phyloP scores from a whole-genome alignment of 2,113 vertebrate genomes.

The Mugil cephalus region DNA sequence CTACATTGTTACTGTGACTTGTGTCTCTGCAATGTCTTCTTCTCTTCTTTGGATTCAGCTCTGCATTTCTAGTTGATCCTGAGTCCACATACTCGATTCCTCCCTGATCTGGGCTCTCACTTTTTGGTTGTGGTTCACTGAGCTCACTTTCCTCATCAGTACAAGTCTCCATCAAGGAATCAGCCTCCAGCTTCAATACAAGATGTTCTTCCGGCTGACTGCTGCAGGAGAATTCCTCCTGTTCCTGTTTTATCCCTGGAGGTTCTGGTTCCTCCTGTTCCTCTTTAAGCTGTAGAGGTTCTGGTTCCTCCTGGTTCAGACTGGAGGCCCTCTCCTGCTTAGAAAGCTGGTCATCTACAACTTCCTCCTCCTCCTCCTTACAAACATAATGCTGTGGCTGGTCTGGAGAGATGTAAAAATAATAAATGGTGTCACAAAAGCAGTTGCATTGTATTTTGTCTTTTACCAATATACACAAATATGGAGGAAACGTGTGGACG shows the following conservation, averaged over 20 bases:
- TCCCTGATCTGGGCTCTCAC: background rate
- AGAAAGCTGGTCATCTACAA: background rate
- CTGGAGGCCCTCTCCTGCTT: background rate
- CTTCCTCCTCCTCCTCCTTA: background rate
- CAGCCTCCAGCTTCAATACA: constrained; percentile 22
- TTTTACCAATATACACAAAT: too few species aligned
- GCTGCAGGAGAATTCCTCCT: too few species aligned
- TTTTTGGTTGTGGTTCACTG: constrained; percentile 10
- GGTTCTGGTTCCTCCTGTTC: constrained; percentile 23
- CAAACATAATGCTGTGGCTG: background rate
- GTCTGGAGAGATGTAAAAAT: background rate
- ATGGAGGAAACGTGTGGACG: too few species aligned
- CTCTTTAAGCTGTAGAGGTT: background rate
- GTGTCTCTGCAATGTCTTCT: background rate
- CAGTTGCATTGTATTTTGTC: too few species aligned
- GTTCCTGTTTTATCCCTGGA: background rate
- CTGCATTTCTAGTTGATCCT: background rate
- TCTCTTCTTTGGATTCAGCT: background rate
- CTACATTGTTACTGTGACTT: background rate
- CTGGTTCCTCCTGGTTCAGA: constrained; percentile 1
- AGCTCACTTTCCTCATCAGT: constrained; percentile 24
- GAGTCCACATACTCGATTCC: background rate
- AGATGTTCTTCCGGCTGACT: background rate
- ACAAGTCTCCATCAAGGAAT: constrained; percentile 3
- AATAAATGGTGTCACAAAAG: too few species aligned